phyloP scores from a whole-genome alignment of 1,140 invertebrate genomes.

The Adoxophyes honmai region DNA sequence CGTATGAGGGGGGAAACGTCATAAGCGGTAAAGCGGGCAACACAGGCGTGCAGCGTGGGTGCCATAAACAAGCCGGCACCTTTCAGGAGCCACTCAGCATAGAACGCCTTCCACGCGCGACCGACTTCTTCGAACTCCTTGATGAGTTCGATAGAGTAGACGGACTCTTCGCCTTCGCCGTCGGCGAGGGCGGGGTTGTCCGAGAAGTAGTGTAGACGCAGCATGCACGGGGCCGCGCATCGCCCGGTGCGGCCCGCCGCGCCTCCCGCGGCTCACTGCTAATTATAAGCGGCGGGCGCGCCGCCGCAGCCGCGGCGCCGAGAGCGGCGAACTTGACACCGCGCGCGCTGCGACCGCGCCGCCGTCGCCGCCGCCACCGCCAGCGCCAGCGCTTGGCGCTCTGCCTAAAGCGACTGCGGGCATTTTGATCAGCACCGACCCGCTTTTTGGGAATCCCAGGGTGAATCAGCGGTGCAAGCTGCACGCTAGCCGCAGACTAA shows the following conservation, averaged over 20 bases:
- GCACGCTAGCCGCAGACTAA: too few relatives aligned
- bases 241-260: slow-evolving; percentile 59
- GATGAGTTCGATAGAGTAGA: slow-evolving; percentile 88
- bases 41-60: slow-evolving; percentile 38
- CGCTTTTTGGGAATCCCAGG: too few relatives aligned
- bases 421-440: too few relatives aligned
- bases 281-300: slow-evolving; percentile 46
- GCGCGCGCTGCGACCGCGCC: slow-evolving; percentile 27
- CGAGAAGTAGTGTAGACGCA: slow-evolving; percentile 89
- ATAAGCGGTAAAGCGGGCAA: slow-evolving; percentile 22
- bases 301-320: slow-evolving; percentile 15
- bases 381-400: not conserved
- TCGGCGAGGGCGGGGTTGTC: slow-evolving; percentile 81
- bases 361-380: slow-evolving; percentile 17
- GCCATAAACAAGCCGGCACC: slow-evolving; percentile 77
- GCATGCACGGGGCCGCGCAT: slow-evolving; percentile 77
- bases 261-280: slow-evolving; percentile 64
- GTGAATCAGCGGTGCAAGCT: too few relatives aligned
- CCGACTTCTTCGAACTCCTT: slow-evolving; percentile 90
- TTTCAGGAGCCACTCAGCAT: slow-evolving; percentile 84
- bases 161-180: slow-evolving; percentile 77
- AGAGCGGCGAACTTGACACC: slow-evolving; percentile 40
- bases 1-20: slow-evolving; percentile 26
- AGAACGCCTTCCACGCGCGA: slow-evolving; percentile 84
- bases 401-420: not conserved